Conservation (phyloP, 2,797 vertebrate genomes). For the Falco columbarius region DNA sequence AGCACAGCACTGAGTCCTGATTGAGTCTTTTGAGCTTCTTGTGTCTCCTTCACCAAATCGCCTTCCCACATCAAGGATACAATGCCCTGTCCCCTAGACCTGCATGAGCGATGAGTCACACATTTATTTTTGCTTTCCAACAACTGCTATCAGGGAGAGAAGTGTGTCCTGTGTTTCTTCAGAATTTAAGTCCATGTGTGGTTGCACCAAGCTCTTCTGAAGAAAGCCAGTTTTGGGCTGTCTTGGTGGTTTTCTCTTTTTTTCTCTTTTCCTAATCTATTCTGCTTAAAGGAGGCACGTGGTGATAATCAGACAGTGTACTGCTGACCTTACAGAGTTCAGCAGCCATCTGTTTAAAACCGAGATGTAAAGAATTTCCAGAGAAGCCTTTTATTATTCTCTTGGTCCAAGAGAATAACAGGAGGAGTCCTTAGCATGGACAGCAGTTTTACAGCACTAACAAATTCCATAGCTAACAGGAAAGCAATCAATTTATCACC, state of each 20-base stretch:
- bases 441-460: neutral
- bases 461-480: constrained; percentile 30
- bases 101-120: neutral
- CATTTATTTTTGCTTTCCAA: neutral
- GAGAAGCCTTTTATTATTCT: constrained; percentile 4
- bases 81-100: neutral
- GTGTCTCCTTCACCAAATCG: neutral
- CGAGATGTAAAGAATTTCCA: neutral
- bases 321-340: neutral
- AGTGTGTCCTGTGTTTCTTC: neutral
- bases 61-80: neutral
- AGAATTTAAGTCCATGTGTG: neutral
- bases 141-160: neutral
- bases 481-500: constrained; percentile 32
- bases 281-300: neutral
- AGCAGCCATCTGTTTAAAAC: neutral
- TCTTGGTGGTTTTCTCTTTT: neutral
- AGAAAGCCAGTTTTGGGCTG: neutral
- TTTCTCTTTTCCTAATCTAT: neutral
- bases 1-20: neutral
- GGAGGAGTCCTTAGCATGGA: constrained; percentile 20
- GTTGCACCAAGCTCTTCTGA: neutral
- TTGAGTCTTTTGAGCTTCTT: neutral
- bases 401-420: neutral
- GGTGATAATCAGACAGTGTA: neutral